Evolutionary conservation across 2,113 vertebrate species (phyloP), one percentile per base, ranked within the genome.

Genomic region (Acinonyx jubatus): DNA sequence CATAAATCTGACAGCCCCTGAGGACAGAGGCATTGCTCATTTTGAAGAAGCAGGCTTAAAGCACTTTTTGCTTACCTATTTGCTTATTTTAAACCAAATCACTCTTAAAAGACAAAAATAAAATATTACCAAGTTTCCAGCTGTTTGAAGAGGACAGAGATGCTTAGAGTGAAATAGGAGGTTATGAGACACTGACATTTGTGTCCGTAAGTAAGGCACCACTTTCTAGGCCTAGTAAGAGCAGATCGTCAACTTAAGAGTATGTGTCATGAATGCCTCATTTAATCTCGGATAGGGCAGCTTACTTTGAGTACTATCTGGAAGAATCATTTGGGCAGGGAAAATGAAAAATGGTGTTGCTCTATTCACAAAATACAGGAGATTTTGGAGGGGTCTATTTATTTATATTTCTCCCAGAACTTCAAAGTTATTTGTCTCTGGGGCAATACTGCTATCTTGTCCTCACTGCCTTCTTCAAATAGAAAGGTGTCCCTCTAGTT

Each of bases 1-100:
- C 94, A 97, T 96, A 45, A 74, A 97, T 97, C 87, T 95, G 16
- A 91, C 92, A 97, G 90, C n/a, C 74, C 94, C 97, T 87, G 8
- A 65, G 69, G 96, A 71, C 10, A 93, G 1, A 73, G 81, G 81
- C 12, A 89, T 36, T 74, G 89, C 81, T 97, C 68, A 97, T 61
- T 97, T 94, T 76, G 86, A 97, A 86, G 79, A 86, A 74, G 45
- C 33, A 57, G 29, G 29, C 29, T 96, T 84, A 33, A 61, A 93
- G n/a, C 57, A 66, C 16, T 36, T 84, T 96, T 50, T 90, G 61
- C 76, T 96, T 94, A 96, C 91, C 95, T 96, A 57, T 29, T 92
- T 94, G 80, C 19, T 93, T 33, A 91, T 61, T 94, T 94, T 73
- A 85, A 90, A 90, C 50, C 86, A 92, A 97, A 96, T 73, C 31